Conservation (phyloP, 1,140 invertebrate species). For the Protaetia brevitarsis region DNA sequence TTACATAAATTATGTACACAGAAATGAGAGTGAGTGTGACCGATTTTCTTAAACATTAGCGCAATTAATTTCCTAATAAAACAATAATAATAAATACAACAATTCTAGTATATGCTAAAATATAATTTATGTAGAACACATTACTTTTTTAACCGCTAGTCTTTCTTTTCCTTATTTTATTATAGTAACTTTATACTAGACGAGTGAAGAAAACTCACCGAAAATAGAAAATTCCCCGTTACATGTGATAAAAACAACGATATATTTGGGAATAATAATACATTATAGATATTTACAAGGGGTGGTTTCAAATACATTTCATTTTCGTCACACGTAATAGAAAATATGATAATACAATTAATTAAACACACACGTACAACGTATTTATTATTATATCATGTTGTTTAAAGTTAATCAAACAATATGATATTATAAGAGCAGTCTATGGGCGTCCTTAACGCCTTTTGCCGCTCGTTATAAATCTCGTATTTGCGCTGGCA, state of each 20-base stretch:
- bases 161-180: neutral
- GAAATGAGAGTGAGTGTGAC: neutral
- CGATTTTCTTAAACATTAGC: neutral
- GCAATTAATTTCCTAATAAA: neutral
- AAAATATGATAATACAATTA: too few species aligned
- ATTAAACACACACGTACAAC: neutral
- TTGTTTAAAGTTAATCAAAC: neutral
- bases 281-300: neutral
- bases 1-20: conserved; percentile 9
- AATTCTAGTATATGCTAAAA: conserved; percentile 16
- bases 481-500: neutral
- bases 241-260: conserved; percentile 25
- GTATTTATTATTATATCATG: neutral
- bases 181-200: neutral
- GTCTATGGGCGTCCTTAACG: neutral
- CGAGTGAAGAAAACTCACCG: neutral
- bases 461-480: neutral
- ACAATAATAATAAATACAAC: conserved; percentile 29
- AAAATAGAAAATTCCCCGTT: conserved; percentile 22
- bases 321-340: conserved; percentile 24
- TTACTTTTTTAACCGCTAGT: conserved; percentile 20
- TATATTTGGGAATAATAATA: neutral
- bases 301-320: neutral
- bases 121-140: conserved; percentile 19
- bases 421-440: neutral